These are phyloP conservation scores for Hafferia zeledoni DNA, from an alignment of 2,797 vertebrate species.

Conservation along the genomic window DNA sequence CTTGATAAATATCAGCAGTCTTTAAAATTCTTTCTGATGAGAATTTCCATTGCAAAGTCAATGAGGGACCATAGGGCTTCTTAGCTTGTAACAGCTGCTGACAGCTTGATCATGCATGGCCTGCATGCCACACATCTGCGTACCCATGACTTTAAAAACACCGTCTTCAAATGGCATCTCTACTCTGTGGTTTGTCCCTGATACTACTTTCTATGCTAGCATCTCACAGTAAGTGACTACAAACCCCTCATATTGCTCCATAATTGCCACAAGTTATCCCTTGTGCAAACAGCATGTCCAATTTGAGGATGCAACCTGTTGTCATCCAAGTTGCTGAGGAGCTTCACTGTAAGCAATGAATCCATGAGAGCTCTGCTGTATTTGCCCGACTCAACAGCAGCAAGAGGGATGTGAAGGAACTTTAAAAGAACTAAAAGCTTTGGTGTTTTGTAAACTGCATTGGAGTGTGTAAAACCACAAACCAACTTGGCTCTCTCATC, in stretches of 20 bases:
- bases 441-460: background rate
- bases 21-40: background rate
- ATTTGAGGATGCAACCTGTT: background rate
- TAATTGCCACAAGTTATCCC: background rate
- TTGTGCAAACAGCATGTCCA: background rate
- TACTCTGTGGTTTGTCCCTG: background rate
- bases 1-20: background rate
- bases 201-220: background rate
- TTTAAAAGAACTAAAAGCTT: background rate
- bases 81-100: background rate
- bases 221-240: background rate
- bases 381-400: background rate
- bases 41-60: background rate
- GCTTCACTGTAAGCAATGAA: background rate
- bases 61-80: background rate
- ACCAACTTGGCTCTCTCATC: background rate
- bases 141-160: background rate
- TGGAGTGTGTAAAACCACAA: background rate
- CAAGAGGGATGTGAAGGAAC: background rate
- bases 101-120: background rate
- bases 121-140: background rate
- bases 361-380: background rate
- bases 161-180: background rate
- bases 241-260: background rate
- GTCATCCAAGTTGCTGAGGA: background rate